A percentile compares a stretch with the other conserved stretches of the same genome.
These are phyloP conservation scores for Marmota monax DNA, from an alignment of 2,113 vertebrate genomes.

Conservation along the genomic window DNA sequence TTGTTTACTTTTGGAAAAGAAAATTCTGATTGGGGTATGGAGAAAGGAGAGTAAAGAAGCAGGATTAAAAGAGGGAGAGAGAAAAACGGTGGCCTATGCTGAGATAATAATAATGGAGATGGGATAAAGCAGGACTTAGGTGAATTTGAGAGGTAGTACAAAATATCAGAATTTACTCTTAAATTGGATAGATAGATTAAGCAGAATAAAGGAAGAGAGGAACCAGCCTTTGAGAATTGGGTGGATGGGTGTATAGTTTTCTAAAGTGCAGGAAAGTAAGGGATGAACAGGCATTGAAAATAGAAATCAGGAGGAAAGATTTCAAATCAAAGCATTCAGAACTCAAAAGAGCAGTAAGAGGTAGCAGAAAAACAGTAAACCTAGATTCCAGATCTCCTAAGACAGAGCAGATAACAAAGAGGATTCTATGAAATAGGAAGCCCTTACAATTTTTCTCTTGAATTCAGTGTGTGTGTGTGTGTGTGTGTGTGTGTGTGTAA, in stretches of 20 bases:
- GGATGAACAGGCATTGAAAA: neutral
- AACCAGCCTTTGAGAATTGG: neutral
- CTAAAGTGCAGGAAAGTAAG: neutral
- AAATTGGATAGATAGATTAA: neutral
- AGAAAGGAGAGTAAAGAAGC: neutral
- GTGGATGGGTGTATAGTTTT: neutral
- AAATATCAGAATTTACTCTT: neutral
- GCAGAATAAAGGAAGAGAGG: neutral
- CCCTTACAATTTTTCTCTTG: neutral
- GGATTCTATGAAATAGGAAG: neutral
- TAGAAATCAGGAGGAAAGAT: neutral
- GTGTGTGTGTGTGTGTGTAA: neutral
- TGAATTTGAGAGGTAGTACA: neutral
- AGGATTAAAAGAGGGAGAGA: neutral
- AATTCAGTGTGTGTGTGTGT: neutral
- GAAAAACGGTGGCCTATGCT: neutral
- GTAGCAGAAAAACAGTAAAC: neutral
- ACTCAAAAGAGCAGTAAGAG: neutral
- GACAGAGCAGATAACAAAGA: neutral
- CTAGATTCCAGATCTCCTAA: neutral
- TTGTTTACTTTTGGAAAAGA: slow-evolving; percentile 12
- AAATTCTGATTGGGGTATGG: neutral
- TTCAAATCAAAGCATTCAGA: neutral
- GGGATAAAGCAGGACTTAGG: neutral
- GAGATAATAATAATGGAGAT: neutral